Percentiles rank a stretch among this genome's conserved stretches.
Evolutionary conservation across 2,113 vertebrate species (phyloP).

Genomic region (Equus quagga): DNA sequence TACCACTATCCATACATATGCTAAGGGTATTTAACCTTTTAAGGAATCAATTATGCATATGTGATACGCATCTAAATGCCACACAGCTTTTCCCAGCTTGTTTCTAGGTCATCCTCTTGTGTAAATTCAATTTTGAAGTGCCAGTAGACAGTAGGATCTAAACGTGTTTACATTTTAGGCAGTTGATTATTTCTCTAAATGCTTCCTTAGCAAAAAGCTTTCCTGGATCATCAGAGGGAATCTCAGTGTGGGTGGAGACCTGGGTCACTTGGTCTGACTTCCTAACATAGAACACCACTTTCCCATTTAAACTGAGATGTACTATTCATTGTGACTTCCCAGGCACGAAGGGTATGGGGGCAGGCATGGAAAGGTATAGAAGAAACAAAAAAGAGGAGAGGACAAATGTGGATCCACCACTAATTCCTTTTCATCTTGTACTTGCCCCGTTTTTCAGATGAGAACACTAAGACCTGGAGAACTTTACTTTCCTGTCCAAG

Average conservation of each 20-base stretch:
- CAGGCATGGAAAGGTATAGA: background rate
- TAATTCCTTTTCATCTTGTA: background rate
- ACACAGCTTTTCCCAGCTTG: background rate
- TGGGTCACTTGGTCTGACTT: background rate
- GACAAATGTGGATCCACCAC: background rate
- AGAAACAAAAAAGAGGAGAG: background rate
- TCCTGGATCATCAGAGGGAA: background rate
- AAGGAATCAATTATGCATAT: slow-evolving; percentile 68
- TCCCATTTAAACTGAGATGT: background rate
- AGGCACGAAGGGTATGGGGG: background rate
- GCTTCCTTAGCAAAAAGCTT: background rate
- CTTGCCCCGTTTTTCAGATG: background rate
- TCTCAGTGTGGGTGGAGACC: background rate
- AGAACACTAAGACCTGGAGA: background rate
- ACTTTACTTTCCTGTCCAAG: background rate
- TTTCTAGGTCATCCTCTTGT: slow-evolving; percentile 44
- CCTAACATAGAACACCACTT: background rate
- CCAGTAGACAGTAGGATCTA: slow-evolving; percentile 6
- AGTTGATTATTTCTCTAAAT: slow-evolving; percentile 5
- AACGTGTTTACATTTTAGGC: background rate
- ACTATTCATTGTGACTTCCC: background rate
- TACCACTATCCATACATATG: slow-evolving; percentile 16
- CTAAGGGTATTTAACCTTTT: slow-evolving; percentile 69
- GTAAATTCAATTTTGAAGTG: slow-evolving; percentile 30
- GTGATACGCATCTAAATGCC: slow-evolving; percentile 53